Conservation (phyloP, 1,140 invertebrate species). For the Ips nitidus region DNA sequence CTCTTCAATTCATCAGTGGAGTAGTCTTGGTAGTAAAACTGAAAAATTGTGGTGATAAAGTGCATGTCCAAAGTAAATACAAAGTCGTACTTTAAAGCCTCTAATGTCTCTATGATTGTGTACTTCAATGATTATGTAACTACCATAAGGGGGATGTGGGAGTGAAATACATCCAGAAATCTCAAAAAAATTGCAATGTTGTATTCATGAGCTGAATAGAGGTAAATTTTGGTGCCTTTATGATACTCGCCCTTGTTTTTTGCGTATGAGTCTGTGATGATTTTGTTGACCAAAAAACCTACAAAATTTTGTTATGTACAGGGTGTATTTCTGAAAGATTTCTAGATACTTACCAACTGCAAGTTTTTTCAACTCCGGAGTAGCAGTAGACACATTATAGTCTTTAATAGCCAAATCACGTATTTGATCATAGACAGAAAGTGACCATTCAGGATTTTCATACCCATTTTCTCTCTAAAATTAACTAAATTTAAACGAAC, state of each 20-base stretch:
- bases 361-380: slow-evolving; percentile 49
- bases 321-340: background rate
- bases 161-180: slow-evolving; percentile 67
- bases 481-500: background rate
- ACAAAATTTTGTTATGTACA: slow-evolving; percentile 22
- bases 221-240: slow-evolving; percentile 61
- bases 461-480: slow-evolving; percentile 57
- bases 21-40: slow-evolving; percentile 45
- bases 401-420: slow-evolving; percentile 33
- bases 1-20: slow-evolving; percentile 29
- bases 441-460: slow-evolving; percentile 61
- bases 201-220: slow-evolving; percentile 73
- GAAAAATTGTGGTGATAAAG: slow-evolving; percentile 19
- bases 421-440: slow-evolving; percentile 59
- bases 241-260: slow-evolving; percentile 55
- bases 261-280: slow-evolving; percentile 59
- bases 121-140: slow-evolving; percentile 47
- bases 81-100: slow-evolving; percentile 31
- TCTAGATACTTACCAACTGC: slow-evolving; percentile 48
- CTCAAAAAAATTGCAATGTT: slow-evolving; percentile 67
- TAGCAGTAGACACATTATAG: slow-evolving; percentile 36
- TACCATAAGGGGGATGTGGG: slow-evolving; percentile 60
- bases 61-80: background rate
- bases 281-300: slow-evolving; percentile 61
- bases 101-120: slow-evolving; percentile 34